Evolutionary conservation across 2,888 invertebrate species (phyloP).

Genomic region (Ophion slaviceki): DNA sequence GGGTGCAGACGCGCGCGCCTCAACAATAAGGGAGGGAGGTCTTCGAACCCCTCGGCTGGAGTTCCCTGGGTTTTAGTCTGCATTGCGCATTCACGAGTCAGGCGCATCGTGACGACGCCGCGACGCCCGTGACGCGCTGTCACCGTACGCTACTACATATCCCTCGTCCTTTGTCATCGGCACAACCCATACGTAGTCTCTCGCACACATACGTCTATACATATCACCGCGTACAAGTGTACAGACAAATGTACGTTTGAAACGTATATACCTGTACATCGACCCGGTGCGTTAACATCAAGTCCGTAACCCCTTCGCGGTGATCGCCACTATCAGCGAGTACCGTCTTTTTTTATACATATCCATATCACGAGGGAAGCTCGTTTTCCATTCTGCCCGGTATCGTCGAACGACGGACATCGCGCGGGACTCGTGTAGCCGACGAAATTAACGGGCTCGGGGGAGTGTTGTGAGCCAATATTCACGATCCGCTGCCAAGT

Average conservation of each 20-base stretch:
- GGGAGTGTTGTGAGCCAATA: constrained; percentile 18
- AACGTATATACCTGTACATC: constrained; percentile 12
- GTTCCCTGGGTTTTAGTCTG: constrained; percentile 76
- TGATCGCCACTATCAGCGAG: constrained; percentile 34
- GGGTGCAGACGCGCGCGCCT: constrained; percentile 57
- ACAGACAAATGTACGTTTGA: not conserved
- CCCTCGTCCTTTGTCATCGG: constrained; percentile 62
- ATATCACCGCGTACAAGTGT: not conserved
- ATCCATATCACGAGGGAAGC: constrained; percentile 29
- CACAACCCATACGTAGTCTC: constrained; percentile 11
- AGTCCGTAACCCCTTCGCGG: constrained; percentile 16
- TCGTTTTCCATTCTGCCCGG: constrained; percentile 40
- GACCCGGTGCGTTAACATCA: constrained; percentile 21
- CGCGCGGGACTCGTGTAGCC: not conserved
- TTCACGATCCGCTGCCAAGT: constrained; percentile 37
- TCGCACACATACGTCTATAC: constrained; percentile 1
- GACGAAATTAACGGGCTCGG: constrained; percentile 1
- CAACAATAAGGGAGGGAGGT: constrained; percentile 68
- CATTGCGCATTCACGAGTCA: constrained; percentile 80
- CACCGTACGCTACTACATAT: constrained; percentile 66
- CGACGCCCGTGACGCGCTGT: constrained; percentile 70
- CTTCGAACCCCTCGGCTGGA: constrained; percentile 76
- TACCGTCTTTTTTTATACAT: constrained; percentile 12
- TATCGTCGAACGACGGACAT: constrained; percentile 33
- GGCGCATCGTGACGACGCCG: constrained; percentile 76